phyloP scores from a whole-genome alignment of 2,888 invertebrate genomes.

The Atethmia centrago region DNA sequence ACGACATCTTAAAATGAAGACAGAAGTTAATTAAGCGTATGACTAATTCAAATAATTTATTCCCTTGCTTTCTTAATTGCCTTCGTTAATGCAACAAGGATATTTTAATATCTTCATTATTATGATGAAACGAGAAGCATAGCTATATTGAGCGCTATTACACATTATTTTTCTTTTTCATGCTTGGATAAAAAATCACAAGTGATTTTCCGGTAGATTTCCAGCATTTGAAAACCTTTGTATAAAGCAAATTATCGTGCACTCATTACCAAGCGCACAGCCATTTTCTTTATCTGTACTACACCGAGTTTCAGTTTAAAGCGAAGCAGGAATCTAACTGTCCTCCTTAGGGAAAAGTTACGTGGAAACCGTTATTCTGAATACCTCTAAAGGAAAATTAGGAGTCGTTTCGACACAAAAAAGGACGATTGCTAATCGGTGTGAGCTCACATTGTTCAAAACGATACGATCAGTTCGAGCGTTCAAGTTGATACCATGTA shows the following conservation, averaged over 20 bases:
- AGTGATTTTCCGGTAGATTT: conserved; percentile 7
- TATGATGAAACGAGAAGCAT: not conserved
- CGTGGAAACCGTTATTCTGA: conserved; percentile 36
- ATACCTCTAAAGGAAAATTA: conserved; percentile 51
- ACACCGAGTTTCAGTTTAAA: conserved; percentile 36
- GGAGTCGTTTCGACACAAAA: conserved; percentile 40
- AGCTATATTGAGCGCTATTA: not conserved
- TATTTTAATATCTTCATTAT: conserved; percentile 37
- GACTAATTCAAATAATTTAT: conserved; percentile 55
- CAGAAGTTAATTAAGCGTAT: conserved; percentile 61
- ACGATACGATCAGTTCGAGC: conserved; percentile 57
- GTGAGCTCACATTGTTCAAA: conserved; percentile 45
- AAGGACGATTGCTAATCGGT: conserved; percentile 52
- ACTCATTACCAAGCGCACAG: conserved; percentile 40
- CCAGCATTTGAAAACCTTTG: conserved; percentile 21
- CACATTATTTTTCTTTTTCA: not conserved
- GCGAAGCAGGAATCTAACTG: conserved; percentile 22
- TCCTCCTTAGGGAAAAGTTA: conserved; percentile 49
- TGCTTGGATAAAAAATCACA: not conserved
- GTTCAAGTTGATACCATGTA: conserved; percentile 62
- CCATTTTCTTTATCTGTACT: conserved; percentile 55
- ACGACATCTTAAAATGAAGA: conserved; percentile 60
- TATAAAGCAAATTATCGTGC: conserved; percentile 40
- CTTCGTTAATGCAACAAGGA: conserved; percentile 27
- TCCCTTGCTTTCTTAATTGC: conserved; percentile 32